phyloP scores from a whole-genome alignment of 2,888 invertebrate genomes.

The Tolmerus cingulatus region DNA sequence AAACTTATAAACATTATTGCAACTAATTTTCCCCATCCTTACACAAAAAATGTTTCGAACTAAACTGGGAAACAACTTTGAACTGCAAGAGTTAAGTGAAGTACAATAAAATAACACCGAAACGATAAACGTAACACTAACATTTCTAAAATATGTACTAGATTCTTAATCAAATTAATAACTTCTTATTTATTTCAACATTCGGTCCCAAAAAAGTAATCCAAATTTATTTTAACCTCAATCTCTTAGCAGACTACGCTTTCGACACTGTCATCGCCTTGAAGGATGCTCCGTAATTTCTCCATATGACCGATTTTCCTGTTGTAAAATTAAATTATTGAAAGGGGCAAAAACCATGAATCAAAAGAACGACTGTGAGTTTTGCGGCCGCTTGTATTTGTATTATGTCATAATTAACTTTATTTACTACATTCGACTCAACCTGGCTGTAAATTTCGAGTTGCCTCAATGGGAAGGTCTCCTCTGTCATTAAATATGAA shows the following conservation, averaged over 20 bases:
- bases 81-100: too few species aligned
- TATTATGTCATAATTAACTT: background rate
- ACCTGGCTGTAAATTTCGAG: background rate
- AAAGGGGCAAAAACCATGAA: conserved; percentile 19
- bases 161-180: background rate
- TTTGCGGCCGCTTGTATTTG: background rate
- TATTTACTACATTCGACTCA: background rate
- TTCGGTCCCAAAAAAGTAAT: background rate
- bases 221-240: background rate
- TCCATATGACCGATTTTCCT: background rate
- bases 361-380: background rate
- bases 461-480: background rate
- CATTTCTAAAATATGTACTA: background rate
- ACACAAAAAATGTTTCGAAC: too few species aligned
- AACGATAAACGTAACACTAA: too few species aligned
- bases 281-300: background rate
- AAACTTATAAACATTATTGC: too few species aligned
- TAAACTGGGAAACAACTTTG: too few species aligned
- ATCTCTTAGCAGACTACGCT: background rate
- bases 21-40: too few species aligned
- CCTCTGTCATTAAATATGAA: background rate
- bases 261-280: background rate
- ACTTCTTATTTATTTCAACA: background rate
- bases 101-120: too few species aligned
- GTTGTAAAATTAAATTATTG: conserved; percentile 11